Evolutionary conservation across 2,797 vertebrate genomes (phyloP).

Genomic region (Amblyopsis hoosieri): DNA sequence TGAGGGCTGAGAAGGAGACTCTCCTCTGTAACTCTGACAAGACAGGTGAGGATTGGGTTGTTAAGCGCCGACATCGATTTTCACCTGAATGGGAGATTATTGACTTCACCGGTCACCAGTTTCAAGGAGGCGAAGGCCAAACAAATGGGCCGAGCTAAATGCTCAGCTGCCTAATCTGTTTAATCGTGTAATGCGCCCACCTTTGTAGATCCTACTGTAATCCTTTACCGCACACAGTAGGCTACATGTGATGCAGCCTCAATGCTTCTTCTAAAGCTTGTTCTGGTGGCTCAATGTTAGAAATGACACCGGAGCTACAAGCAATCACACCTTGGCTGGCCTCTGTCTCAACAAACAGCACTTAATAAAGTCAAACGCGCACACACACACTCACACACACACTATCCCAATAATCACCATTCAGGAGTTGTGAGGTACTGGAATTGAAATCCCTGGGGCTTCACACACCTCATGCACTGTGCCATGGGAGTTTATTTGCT

Average conservation of each 20-base stretch:
- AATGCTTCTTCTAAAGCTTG: too few species aligned
- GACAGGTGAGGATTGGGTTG: constrained; percentile 79
- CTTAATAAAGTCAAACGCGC: constrained; percentile 37
- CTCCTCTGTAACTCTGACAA: constrained; percentile 97
- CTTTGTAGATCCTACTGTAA: not conserved
- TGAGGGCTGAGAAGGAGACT: constrained; percentile 94
- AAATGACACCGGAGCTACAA: too few species aligned
- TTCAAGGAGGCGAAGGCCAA: not conserved
- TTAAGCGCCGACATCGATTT: not conserved
- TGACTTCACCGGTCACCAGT: not conserved
- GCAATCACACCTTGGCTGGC: not conserved
- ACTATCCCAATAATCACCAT: not conserved
- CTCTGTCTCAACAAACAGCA: constrained; percentile 11
- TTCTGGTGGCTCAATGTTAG: too few species aligned
- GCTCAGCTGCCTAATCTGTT: constrained; percentile 41
- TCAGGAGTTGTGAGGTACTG: not conserved
- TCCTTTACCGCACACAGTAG: constrained; percentile 41
- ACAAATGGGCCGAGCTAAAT: not conserved
- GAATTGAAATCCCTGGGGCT: not conserved
- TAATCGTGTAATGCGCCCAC: constrained; percentile 47
- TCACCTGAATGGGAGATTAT: not conserved
- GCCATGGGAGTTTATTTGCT: not conserved
- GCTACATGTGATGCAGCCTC: not conserved
- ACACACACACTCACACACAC: constrained; percentile 8
- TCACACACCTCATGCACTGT: not conserved